phyloP scores from a whole-genome alignment of 2,888 invertebrate genomes.

The Cerastoderma edule region DNA sequence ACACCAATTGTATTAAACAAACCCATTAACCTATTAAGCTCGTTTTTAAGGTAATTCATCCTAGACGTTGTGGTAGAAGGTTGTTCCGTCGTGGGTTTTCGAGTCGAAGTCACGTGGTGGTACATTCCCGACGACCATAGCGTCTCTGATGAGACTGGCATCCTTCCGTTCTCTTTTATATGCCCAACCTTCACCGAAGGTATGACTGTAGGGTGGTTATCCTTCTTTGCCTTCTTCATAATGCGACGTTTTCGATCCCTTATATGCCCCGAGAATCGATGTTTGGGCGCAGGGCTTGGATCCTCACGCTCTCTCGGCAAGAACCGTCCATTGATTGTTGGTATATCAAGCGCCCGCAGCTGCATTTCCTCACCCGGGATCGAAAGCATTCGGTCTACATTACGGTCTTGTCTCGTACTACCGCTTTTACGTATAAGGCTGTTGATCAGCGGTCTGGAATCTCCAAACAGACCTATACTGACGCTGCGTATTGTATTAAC shows the following conservation, averaged over 20 bases:
- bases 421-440: background rate
- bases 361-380: background rate
- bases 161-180: background rate
- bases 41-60: slow-evolving; percentile 20
- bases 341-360: slow-evolving; percentile 7
- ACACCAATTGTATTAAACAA: background rate
- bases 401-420: background rate
- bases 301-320: background rate
- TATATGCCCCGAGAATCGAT: background rate
- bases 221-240: background rate
- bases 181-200: background rate
- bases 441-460: background rate
- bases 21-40: slow-evolving; percentile 14
- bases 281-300: no score
- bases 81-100: background rate
- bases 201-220: background rate
- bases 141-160: background rate
- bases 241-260: background rate
- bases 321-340: slow-evolving; percentile 15
- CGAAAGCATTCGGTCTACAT: background rate
- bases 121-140: background rate
- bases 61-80: background rate
- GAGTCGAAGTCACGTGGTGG: slow-evolving; percentile 1
- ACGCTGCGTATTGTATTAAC: background rate
- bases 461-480: background rate